Evolutionary conservation across 2,113 vertebrate species (phyloP).

Genomic region (Alces alces): DNA sequence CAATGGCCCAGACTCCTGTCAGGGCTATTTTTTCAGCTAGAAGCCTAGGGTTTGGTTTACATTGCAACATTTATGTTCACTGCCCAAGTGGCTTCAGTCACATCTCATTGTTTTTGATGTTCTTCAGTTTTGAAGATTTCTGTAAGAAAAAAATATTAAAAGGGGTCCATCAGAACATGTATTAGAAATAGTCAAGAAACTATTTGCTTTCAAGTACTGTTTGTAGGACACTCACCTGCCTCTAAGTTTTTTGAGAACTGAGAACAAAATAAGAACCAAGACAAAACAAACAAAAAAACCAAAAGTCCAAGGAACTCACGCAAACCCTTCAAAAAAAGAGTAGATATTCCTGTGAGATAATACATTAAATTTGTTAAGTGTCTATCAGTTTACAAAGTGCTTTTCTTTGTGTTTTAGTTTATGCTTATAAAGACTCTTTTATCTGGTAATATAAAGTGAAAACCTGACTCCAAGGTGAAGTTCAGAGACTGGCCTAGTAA

Average conservation of each 20-base stretch:
- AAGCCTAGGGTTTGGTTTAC: not conserved
- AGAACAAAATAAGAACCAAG: not conserved
- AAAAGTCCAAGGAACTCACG: not conserved
- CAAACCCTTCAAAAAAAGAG: not conserved
- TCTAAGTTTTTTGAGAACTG: not conserved
- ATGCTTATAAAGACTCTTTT: not conserved
- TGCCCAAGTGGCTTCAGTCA: not conserved
- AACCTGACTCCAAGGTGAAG: not conserved
- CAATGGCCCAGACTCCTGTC: not conserved
- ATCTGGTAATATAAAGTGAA: not conserved
- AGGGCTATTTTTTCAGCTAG: not conserved
- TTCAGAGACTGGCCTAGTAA: not conserved
- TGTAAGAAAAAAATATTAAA: conserved; percentile 70
- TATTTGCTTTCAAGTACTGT: not conserved
- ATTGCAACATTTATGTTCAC: conserved; percentile 27
- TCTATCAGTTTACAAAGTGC: not conserved
- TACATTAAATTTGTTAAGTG: not conserved
- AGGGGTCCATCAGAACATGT: not conserved
- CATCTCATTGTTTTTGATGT: conserved; percentile 51
- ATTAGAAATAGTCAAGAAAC: not conserved
- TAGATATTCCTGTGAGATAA: conserved; percentile 11
- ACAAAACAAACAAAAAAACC: not conserved
- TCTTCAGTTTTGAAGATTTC: conserved; percentile 73
- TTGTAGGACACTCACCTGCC: not conserved
- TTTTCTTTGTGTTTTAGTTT: not conserved